These are phyloP conservation scores for Phataginus tricuspis DNA, from an alignment of 2,797 vertebrate species.

Conservation along the genomic window DNA sequence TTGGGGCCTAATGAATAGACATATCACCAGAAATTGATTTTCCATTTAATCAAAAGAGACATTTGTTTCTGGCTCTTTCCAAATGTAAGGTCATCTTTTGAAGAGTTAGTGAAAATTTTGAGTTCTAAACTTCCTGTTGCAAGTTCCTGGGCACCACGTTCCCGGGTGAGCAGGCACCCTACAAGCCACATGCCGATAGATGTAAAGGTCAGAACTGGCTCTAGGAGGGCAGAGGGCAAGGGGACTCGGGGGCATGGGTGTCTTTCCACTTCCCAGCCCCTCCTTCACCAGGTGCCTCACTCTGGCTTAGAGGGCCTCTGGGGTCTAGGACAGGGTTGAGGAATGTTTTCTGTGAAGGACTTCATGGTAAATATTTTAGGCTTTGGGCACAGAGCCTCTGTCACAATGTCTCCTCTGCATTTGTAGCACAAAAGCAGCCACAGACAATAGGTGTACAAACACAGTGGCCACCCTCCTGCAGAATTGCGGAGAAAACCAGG, in stretches of 20 bases:
- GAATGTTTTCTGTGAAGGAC: neutral
- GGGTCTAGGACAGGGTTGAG: fast-evolving
- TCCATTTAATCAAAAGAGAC: constrained; percentile 46
- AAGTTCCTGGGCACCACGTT: neutral
- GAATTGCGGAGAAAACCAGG: neutral
- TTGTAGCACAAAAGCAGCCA: fast-evolving
- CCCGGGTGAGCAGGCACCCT: neutral
- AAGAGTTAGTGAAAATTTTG: neutral
- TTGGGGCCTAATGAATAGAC: constrained; percentile 21
- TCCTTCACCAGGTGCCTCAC: fast-evolving
- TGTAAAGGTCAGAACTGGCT: neutral
- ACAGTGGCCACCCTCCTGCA: neutral
- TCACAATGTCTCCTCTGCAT: fast-evolving
- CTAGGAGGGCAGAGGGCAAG: fast-evolving
- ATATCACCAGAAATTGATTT: constrained; percentile 57
- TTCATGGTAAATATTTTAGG: neutral
- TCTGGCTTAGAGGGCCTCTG: neutral
- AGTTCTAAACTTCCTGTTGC: neutral
- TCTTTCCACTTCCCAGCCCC: too few species aligned
- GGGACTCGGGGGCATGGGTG: fast-evolving
- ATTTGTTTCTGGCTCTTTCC: constrained; percentile 52
- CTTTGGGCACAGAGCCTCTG: fast-evolving
- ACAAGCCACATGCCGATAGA: neutral
- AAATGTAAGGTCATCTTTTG: constrained; percentile 27
- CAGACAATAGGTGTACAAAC: fast-evolving